Conservation (phyloP, 2,113 vertebrate genomes). For the Leptocoma aspasia region DNA sequence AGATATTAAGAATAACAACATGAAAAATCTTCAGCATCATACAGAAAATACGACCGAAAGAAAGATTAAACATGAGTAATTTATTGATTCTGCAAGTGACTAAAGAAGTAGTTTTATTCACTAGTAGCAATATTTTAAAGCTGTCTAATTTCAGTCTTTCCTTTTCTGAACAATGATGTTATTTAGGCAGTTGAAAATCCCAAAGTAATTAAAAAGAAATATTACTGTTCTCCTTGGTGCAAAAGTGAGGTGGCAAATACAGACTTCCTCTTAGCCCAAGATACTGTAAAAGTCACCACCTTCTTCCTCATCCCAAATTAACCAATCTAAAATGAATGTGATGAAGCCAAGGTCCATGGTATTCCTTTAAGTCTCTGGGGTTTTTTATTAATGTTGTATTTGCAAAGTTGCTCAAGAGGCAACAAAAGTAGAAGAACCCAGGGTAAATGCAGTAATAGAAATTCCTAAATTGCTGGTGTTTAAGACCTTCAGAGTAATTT, state of each 20-base stretch:
- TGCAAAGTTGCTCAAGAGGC: neutral
- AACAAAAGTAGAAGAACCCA: neutral
- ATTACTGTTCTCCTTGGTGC: conserved; percentile 64
- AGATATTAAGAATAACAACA: neutral
- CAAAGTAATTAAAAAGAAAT: conserved; percentile 67
- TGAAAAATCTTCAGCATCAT: neutral
- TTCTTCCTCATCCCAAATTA: neutral
- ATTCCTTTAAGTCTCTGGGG: neutral
- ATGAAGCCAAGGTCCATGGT: neutral
- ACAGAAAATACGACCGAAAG: neutral
- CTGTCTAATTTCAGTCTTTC: conserved; percentile 21
- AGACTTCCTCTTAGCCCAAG: neutral
- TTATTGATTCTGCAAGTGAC: neutral
- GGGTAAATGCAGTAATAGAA: neutral
- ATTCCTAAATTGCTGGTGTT: neutral
- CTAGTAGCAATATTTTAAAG: neutral
- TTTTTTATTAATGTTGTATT: neutral
- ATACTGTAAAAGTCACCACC: neutral
- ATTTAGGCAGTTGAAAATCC: conserved; percentile 73
- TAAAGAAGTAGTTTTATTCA: neutral
- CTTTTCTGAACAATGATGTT: conserved; percentile 49
- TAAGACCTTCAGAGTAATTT: neutral
- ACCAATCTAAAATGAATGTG: neutral
- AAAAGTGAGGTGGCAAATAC: conserved; percentile 46
- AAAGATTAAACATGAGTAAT: neutral